These are phyloP conservation scores for Hydroisotoma schaefferi DNA, from an alignment of 2,888 invertebrate species.

Conservation along the genomic window DNA sequence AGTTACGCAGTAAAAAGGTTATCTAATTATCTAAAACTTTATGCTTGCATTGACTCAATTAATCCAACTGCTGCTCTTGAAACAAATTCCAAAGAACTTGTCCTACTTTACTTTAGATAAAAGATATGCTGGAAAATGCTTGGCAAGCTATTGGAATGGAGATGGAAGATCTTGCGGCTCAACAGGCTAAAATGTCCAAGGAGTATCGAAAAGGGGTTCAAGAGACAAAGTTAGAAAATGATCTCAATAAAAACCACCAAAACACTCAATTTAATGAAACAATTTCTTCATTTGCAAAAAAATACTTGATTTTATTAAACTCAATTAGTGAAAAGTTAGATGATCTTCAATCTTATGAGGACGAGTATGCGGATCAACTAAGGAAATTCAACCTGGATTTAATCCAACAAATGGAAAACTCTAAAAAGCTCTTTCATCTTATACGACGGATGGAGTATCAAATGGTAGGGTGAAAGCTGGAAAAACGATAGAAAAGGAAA, in stretches of 20 bases:
- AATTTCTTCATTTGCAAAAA: neutral
- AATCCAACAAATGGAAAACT: constrained; percentile 29
- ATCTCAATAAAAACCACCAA: no score
- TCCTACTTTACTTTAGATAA: constrained; percentile 15
- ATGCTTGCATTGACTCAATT: neutral
- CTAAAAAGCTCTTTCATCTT: constrained; percentile 24
- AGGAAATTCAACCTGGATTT: constrained; percentile 23
- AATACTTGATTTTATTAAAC: neutral
- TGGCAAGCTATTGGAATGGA: constrained; percentile 34
- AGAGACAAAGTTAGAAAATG: constrained; percentile 26
- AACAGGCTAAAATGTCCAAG: constrained; percentile 23
- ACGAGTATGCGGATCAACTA: constrained; percentile 34
- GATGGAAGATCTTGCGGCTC: constrained; percentile 24
- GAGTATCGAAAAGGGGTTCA: constrained; percentile 28
- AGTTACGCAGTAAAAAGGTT: constrained; percentile 39
- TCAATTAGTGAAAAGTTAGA: constrained; percentile 29
- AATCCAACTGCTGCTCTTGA: neutral
- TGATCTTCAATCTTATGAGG: constrained; percentile 31
- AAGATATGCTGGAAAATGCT: constrained; percentile 33
- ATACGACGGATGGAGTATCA: constrained; percentile 31
- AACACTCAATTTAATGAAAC: neutral
- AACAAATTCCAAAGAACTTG: neutral
- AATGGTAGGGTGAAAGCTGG: constrained; percentile 15
- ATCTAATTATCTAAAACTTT: no score
- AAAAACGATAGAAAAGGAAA: neutral